Conservation (phyloP, 2,888 invertebrate species). For the Acleris sparsana region DNA sequence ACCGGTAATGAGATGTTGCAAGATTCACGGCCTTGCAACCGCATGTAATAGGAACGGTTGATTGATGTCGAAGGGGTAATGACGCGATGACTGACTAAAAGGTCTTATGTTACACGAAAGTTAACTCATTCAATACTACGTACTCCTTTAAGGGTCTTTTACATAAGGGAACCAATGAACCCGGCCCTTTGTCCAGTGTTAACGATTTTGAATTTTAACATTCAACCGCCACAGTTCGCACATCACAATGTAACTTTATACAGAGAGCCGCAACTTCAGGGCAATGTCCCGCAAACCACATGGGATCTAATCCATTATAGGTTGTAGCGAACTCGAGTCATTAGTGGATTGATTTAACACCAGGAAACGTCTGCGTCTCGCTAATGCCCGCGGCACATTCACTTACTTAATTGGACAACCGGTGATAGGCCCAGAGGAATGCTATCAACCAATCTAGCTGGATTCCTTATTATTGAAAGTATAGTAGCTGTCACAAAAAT, state of each 20-base stretch:
- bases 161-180: too few species aligned
- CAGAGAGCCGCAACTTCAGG: neutral
- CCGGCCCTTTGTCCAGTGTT: too few species aligned
- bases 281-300: conserved; percentile 28
- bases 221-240: neutral
- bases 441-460: conserved; percentile 14
- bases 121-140: too few species aligned
- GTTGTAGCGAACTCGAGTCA: conserved; percentile 53
- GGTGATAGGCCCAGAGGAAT: conserved; percentile 37
- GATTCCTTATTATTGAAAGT: conserved; percentile 6
- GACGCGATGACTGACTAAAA: neutral
- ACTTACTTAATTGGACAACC: conserved; percentile 49
- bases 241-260: neutral
- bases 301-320: conserved; percentile 52
- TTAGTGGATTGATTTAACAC: conserved; percentile 61
- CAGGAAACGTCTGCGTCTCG: conserved; percentile 54
- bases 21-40: conserved; percentile 43
- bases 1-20: conserved; percentile 49
- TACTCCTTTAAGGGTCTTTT: too few species aligned
- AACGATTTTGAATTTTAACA: too few species aligned
- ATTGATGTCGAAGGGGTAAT: conserved; percentile 12
- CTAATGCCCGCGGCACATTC: conserved; percentile 58
- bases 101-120: too few species aligned
- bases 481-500: neutral
- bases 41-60: conserved; percentile 31